A percentile compares a stretch with the other conserved stretches of the same genome.
phyloP scores from a whole-genome alignment of 2,888 invertebrate species.

The Alviniconcha strummeri region DNA sequence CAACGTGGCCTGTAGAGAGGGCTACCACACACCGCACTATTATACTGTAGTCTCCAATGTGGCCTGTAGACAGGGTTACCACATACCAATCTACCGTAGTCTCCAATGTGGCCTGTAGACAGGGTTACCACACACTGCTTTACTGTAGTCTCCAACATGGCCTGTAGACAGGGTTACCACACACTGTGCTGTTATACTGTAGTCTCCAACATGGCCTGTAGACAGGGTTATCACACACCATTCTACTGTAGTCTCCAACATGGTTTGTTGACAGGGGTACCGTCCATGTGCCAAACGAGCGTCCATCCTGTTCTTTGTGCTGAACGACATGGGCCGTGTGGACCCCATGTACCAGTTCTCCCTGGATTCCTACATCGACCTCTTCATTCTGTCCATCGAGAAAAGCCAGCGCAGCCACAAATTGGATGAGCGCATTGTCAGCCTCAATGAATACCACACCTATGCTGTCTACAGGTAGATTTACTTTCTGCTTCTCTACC shows the following conservation, averaged over 20 bases:
- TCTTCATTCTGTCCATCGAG: constrained; percentile 89
- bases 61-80: too few relatives aligned
- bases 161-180: neutral
- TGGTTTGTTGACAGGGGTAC: constrained; percentile 79
- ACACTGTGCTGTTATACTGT: neutral
- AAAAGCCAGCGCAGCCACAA: constrained; percentile 83
- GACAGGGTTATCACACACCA: too few relatives aligned
- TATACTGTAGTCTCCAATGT: too few relatives aligned
- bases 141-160: too few relatives aligned
- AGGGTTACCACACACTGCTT: too few relatives aligned
- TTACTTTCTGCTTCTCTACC: neutral
- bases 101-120: too few relatives aligned
- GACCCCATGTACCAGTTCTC: constrained; percentile 97
- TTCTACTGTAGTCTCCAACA: too few relatives aligned
- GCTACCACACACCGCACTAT: neutral
- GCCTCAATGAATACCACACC: constrained; percentile 90
- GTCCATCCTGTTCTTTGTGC: constrained; percentile 89
- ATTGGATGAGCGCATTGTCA: constrained; percentile 83
- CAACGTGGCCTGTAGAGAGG: neutral
- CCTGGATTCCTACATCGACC: constrained; percentile 86
- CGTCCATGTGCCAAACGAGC: constrained; percentile 87
- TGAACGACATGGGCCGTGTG: constrained; percentile 89
- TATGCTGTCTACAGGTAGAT: constrained; percentile 87
- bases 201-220: too few relatives aligned
- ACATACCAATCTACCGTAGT: too few relatives aligned